Percentiles rank a stretch among this genome's conserved stretches.
Conservation (phyloP, 64 coral and sea anemone genomes). For the Stichodactyla mertensii region DNA sequence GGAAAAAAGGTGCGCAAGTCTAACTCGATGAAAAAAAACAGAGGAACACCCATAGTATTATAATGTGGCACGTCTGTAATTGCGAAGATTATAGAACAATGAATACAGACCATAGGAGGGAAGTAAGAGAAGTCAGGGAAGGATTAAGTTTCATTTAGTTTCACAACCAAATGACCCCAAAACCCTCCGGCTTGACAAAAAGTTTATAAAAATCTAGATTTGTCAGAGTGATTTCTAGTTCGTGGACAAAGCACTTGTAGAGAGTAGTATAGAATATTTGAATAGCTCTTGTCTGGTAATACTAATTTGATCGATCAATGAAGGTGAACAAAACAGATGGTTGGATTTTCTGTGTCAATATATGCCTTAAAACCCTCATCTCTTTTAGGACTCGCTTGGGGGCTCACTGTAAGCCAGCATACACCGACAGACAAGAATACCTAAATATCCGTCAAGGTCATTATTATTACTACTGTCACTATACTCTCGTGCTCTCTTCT, state of each 20-base stretch:
- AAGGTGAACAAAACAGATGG: constrained; percentile 18
- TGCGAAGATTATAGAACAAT: neutral
- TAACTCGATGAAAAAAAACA: neutral
- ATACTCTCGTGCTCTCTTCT: neutral
- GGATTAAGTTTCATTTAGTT: constrained; percentile 10
- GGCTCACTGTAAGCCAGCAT: neutral
- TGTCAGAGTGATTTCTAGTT: neutral
- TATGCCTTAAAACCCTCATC: neutral
- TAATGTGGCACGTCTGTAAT: neutral
- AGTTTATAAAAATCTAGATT: neutral
- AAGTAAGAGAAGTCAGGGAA: neutral
- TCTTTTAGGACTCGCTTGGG: neutral
- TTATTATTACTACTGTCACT: neutral
- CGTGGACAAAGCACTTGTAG: neutral
- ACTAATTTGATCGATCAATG: constrained; percentile 12
- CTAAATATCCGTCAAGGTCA: neutral
- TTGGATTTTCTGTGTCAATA: neutral
- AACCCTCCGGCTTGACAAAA: neutral
- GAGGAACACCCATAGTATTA: neutral
- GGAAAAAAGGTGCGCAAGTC: too few relatives aligned
- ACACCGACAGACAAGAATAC: neutral
- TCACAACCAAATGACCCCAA: neutral
- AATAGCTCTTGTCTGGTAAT: constrained; percentile 22
- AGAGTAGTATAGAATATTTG: constrained; percentile 1
- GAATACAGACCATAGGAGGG: neutral